Base-by-base conservation (phyloP, 2,113 vertebrate species). In the Casuarius casuarius region DNA sequence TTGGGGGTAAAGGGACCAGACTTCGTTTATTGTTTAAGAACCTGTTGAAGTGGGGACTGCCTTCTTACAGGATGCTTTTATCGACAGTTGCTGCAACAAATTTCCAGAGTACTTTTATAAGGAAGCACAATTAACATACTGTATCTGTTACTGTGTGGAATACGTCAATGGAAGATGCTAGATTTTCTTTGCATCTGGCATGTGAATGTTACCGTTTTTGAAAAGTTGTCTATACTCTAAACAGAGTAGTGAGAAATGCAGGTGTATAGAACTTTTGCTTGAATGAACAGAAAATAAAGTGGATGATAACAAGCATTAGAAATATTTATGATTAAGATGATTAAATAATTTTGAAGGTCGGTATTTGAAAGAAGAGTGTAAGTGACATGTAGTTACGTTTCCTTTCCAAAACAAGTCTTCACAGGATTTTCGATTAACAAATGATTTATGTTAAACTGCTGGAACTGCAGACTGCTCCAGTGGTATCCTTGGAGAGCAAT, bases 401-500 rank as follows among this genome's bases (percentile, higher is more conserved):
- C 54, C 67, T 90, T 81, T 88, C 51, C 31, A 56, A 77, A 94
- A 81, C 79, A 90, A 88, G 46, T 78, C 35, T 97, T 96, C 56
- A 75, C 67, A 94, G 68, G 54, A 71, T 96, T 95, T 94, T 96
- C 15, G 16, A 71, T 93, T 67, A 95, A 91, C 9, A 44, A 51
- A 25, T 93, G 71, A 93, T 95, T 92, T 93, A 84, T 81, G n/a
- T 84, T 90, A 51, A 95, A 86, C 58, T 90, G 6, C 66, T 95
- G 56, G 33, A 88, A 28, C 22, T 91, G 56, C 40, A 81, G 23
- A 48, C 56, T 54, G 13, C 48, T 94, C 13, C 56, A 81, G 0
- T 28, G 42, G 26, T 88, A 66, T 94, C 94, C 94, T 93, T 92
- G 42, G 96, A 96, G 94, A 90, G 83, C 71, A 71, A 49, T 97